Evolutionary conservation across 1,140 invertebrate genomes (phyloP), one percentile per base, ranked within the genome.

Genomic region (Oryzaephilus surinamensis): DNA sequence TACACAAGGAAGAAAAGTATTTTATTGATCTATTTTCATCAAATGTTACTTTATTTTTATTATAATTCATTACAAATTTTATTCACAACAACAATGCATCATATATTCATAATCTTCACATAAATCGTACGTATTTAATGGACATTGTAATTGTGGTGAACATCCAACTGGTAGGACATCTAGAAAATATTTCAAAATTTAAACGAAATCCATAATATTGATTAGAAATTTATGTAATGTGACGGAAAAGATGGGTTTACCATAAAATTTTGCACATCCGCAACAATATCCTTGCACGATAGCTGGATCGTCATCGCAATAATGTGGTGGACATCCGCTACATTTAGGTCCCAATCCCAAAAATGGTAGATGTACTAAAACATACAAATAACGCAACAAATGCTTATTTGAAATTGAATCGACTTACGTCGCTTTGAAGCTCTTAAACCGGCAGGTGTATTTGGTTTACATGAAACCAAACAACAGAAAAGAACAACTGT

Each of bases 201-300:
- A 26, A n/a, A 17, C 21, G 35, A 2, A 6, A 6, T 26, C 2
- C n/a, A 18, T 23, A 7, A 41, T n/a, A n/a, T n/a, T n/a, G n/a
- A n/a, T n/a, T n/a, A n/a, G n/a, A n/a, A n/a, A n/a, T n/a, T n/a
- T n/a, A n/a, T n/a, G n/a, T n/a, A n/a, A n/a, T n/a, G n/a, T n/a
- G n/a, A n/a, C n/a, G n/a, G n/a, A 28, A 11, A 12, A 43, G 21
- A 15, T 13, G 8, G 8, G 44, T 28, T 58, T 65, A 75, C 73
- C 72, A 41, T 63, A 61, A 32, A 61, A 43, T 42, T 62, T 57
- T n/a, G 71, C 68, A 50, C 74, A 77, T 6, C 72, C 72, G 41
- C 74, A 77, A 54, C 74, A 77, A 44, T 67, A 74, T 2, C 74
- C 74, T 26, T 72, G 67, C 34, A 75, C 65, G 15, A 77, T 65